phyloP scores from a whole-genome alignment of 2,888 invertebrate genomes.

The Chydorus sphaericus region DNA sequence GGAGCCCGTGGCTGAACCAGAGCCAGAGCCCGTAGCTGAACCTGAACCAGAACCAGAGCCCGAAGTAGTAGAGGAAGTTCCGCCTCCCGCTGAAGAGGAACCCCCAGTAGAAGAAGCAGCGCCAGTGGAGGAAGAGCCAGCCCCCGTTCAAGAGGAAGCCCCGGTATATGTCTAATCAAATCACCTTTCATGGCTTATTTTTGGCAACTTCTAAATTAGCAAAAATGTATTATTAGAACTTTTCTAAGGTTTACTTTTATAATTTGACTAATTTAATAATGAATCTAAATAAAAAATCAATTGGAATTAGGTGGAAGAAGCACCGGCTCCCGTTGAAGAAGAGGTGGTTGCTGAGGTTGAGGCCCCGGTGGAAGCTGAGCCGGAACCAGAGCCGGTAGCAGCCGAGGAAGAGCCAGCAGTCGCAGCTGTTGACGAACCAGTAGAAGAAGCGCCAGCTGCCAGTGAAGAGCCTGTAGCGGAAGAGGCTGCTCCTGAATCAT shows the following conservation, averaged over 20 bases:
- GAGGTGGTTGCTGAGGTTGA: not conserved
- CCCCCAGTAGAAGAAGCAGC: not conserved
- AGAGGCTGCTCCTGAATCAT: too few relatives aligned
- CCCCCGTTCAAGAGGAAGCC: not conserved
- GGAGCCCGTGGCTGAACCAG: constrained; percentile 10
- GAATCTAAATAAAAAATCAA: too few relatives aligned
- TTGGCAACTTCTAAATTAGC: constrained; percentile 1
- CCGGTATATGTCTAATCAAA: not conserved
- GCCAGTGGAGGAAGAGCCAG: constrained; percentile 1
- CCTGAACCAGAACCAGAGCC: constrained; percentile 16
- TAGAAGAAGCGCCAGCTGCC: not conserved
- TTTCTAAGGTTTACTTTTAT: too few relatives aligned
- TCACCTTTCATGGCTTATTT: constrained; percentile 13
- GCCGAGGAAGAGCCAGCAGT: not conserved
- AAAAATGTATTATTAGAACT: too few relatives aligned
- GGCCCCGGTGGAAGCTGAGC: not conserved
- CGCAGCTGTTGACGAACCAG: not conserved
- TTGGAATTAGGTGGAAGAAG: too few relatives aligned
- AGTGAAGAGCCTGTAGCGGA: constrained; percentile 4
- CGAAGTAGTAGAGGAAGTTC: constrained; percentile 6
- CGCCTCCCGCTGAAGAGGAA: not conserved
- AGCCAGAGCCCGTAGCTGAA: constrained; percentile 16
- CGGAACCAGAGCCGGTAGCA: constrained; percentile 5
- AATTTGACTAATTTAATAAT: too few relatives aligned
- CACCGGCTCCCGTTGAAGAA: not conserved